Base-by-base conservation (phyloP, 2,113 vertebrate genomes). In the Megaleporinus macrocephalus region DNA sequence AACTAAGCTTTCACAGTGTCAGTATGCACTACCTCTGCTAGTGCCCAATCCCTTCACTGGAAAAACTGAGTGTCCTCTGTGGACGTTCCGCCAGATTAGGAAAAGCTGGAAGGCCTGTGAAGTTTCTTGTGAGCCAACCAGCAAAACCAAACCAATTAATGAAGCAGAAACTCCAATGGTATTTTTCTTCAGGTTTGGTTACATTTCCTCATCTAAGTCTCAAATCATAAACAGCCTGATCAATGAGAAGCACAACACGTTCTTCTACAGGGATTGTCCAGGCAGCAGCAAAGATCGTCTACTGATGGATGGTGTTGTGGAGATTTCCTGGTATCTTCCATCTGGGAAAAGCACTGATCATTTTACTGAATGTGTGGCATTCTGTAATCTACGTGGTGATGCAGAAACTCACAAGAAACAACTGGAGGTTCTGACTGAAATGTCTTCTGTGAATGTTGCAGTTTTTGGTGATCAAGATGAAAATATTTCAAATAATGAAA, bases 291-390 rank as follows among this genome's bases (percentile, higher is more conserved):
- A 85, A 76, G 75, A 86, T 51, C 73, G 83, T 47, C 57, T 92
- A 30, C 18, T 95, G 73, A 93, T 95, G 92, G 83, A 81, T 11
- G 93, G 93, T 1, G 73, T 95, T 9, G 92, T 92, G 86, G 94
- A 96, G 89, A 93, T 96, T 62, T 86, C 90, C 80, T 96, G 95
- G 95, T 96, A 94, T 85, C 94, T 88, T 20, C 93, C 94, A 13
- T 74, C 87, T 22, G 93, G 90, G 0, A 92, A 87, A 5, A 51
- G 84, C 0, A 84, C 87, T 0, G 93, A 95, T 77, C 84, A 57
- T 57, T 94, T 95, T 85, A 83, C 86, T 73, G 90, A 92, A 4
- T 94, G 91, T 78, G 81, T 92, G 80, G 84, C 92, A 51, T 94
- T 95, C 69, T 90, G 87, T 66, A 95, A 94, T 88, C 90, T 82